Conservation (phyloP, 2,113 vertebrate genomes). For the Triplophysa siluroides region DNA sequence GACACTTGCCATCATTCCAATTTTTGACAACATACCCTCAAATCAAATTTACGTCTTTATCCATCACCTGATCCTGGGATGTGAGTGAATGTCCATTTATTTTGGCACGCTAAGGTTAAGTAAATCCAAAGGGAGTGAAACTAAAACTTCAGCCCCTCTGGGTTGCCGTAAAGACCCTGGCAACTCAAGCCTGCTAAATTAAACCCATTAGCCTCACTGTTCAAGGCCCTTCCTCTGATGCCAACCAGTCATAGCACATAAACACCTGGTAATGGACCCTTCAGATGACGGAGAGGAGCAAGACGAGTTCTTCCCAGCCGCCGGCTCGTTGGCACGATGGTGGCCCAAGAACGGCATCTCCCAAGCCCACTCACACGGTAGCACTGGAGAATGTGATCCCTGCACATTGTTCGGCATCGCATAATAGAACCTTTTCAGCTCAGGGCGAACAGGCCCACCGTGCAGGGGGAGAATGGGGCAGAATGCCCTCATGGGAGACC, state of each 20-base stretch:
- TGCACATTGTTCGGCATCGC: constrained; percentile 72
- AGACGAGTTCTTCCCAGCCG: constrained; percentile 51
- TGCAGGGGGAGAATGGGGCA: constrained; percentile 44
- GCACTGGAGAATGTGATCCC: constrained; percentile 75
- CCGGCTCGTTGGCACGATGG: constrained; percentile 59
- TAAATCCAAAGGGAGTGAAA: constrained; percentile 38
- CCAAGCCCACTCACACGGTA: constrained; percentile 67
- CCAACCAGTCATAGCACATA: constrained; percentile 74
- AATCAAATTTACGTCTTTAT: background rate
- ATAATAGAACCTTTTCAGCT: constrained; percentile 79
- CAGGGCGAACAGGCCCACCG: constrained; percentile 55
- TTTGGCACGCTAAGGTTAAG: constrained; percentile 36
- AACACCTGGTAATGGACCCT: constrained; percentile 73
- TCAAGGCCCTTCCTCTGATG: constrained; percentile 61
- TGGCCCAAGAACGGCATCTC: constrained; percentile 62
- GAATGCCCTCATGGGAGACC: constrained; percentile 67
- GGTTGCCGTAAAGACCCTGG: constrained; percentile 62
- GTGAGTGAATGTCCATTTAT: constrained; percentile 3
- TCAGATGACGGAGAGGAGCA: constrained; percentile 60
- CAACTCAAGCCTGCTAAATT: constrained; percentile 69
- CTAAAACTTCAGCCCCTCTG: constrained; percentile 53
- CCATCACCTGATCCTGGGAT: background rate
- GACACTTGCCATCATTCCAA: background rate
- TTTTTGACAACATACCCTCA: background rate
- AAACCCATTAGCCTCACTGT: constrained; percentile 73